Conservation (phyloP, 2,888 invertebrate species). For the Rotaria magnacalcarata region DNA sequence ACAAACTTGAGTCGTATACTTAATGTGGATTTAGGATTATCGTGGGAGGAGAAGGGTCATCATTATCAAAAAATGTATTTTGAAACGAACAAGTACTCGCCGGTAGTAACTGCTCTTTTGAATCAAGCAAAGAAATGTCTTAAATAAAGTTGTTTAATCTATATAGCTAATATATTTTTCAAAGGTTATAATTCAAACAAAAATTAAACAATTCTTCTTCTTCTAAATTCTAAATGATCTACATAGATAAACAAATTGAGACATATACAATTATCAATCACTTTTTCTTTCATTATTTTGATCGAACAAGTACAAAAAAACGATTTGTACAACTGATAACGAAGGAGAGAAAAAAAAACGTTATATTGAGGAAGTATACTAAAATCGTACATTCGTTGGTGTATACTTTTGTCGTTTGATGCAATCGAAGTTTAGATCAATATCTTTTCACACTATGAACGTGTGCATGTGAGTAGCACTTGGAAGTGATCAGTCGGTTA, state of each 20-base stretch:
- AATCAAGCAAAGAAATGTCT: too few relatives aligned
- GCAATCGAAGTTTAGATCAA: neutral
- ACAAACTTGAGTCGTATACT: too few relatives aligned
- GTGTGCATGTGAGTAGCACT: slow-evolving; percentile 10
- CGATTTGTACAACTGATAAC: neutral
- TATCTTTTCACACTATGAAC: neutral
- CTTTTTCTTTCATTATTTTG: neutral
- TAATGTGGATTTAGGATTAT: too few relatives aligned
- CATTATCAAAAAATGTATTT: too few relatives aligned
- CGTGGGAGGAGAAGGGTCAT: too few relatives aligned
- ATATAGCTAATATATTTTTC: too few relatives aligned
- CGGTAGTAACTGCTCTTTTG: too few relatives aligned
- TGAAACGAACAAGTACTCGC: too few relatives aligned
- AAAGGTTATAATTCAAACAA: neutral
- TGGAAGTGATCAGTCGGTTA: slow-evolving; percentile 5
- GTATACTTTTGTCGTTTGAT: neutral
- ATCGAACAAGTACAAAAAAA: neutral
- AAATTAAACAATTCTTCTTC: neutral
- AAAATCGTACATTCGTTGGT: neutral
- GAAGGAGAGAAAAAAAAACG: neutral
- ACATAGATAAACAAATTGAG: neutral
- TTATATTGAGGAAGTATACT: neutral
- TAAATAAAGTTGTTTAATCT: too few relatives aligned
- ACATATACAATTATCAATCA: slow-evolving; percentile 15
- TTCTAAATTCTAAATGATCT: neutral